A percentile compares a stretch with the other conserved stretches of the same genome.
These are phyloP conservation scores for Synergus laeviventris DNA, from an alignment of 2,888 invertebrate genomes.

Conservation along the genomic window DNA sequence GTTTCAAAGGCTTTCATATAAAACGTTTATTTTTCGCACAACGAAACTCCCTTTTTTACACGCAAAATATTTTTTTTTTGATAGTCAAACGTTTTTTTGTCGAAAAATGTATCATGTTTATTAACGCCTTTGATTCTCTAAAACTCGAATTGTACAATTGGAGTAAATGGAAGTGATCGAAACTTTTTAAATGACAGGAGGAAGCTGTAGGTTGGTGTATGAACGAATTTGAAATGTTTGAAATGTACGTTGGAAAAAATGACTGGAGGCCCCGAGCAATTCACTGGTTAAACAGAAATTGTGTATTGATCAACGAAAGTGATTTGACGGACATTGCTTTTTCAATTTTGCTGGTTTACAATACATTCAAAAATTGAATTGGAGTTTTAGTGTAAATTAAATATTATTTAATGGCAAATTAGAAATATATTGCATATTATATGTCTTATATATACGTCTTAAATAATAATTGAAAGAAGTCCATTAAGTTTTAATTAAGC, in stretches of 20 bases:
- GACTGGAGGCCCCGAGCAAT: slow-evolving; percentile 6
- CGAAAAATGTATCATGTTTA: background rate
- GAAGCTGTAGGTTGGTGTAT: background rate
- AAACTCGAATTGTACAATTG: slow-evolving; percentile 12
- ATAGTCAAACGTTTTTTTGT: background rate
- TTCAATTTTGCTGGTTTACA: slow-evolving; percentile 16
- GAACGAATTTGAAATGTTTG: slow-evolving; percentile 14
- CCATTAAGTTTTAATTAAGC: background rate
- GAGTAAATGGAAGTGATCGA: slow-evolving; percentile 14
- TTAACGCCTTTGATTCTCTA: background rate
- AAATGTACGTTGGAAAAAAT: slow-evolving; percentile 22
- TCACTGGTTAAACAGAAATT: slow-evolving; percentile 11
- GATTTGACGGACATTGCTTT: background rate
- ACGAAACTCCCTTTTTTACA: too few species aligned
- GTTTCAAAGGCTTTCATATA: too few species aligned
- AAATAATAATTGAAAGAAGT: background rate
- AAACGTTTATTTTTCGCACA: too few species aligned
- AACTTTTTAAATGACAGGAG: slow-evolving; percentile 1
- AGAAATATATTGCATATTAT: background rate
- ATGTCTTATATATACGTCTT: background rate
- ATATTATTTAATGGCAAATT: background rate
- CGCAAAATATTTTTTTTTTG: slow-evolving; percentile 9
- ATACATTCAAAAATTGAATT: background rate
- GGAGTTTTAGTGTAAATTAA: too few species aligned
- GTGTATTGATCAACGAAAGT: slow-evolving; percentile 10